Evolutionary conservation across 2,113 vertebrate species (phyloP).

Genomic region (Uropsilus gracilis): DNA sequence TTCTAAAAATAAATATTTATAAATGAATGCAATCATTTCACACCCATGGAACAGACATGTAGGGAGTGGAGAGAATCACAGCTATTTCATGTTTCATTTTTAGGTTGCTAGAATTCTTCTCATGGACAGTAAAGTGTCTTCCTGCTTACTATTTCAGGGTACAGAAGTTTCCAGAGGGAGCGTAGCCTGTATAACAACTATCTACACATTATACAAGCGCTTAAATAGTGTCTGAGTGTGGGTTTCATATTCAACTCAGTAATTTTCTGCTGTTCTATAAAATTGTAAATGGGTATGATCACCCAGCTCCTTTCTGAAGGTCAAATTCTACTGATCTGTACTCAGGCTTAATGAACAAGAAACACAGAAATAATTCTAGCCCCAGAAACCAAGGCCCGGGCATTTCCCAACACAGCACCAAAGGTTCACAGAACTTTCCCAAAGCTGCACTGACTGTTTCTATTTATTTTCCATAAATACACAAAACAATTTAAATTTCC

Average conservation of each 20-base stretch:
- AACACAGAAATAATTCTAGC: neutral
- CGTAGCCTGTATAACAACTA: neutral
- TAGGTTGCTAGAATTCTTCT: neutral
- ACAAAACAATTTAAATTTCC: neutral
- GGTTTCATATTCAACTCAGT: neutral
- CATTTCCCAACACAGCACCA: neutral
- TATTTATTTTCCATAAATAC: neutral
- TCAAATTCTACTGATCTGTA: neutral
- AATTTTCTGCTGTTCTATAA: neutral
- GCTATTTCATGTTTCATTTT: neutral
- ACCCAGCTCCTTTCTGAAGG: neutral
- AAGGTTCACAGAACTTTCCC: neutral
- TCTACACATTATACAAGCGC: neutral
- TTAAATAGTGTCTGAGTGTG: neutral
- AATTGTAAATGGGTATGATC: neutral
- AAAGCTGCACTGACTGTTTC: neutral
- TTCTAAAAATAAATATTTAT: neutral
- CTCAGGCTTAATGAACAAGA: neutral
- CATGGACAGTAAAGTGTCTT: neutral
- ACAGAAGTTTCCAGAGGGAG: neutral
- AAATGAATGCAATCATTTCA: neutral
- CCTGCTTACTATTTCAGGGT: neutral
- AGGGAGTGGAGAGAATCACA: neutral
- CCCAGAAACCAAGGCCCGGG: fast-evolving
- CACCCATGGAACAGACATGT: neutral